Percentiles rank a stretch among this genome's conserved stretches.
phyloP scores from a whole-genome alignment of 2,797 vertebrate genomes.

The Lophotriccus pileatus region DNA sequence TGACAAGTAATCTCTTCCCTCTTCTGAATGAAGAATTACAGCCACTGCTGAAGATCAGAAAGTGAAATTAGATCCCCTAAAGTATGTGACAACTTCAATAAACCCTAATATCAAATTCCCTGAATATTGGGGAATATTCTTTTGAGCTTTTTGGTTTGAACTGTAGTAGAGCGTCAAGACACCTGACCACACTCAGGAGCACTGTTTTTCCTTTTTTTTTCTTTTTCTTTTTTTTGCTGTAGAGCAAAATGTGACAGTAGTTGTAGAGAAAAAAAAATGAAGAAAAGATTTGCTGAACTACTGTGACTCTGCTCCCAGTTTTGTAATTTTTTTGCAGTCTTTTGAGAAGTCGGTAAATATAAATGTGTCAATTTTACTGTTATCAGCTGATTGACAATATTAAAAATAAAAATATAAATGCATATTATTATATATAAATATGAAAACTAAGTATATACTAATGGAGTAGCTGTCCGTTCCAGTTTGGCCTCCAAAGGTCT shows the following conservation, averaged over 20 bases:
- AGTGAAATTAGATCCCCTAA: conserved; percentile 50
- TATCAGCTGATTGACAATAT: neutral
- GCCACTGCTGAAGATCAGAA: conserved; percentile 54
- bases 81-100: conserved; percentile 32
- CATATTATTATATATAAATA: neutral
- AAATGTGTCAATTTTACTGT: neutral
- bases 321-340: neutral
- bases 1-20: conserved; percentile 65
- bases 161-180: neutral
- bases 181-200: neutral
- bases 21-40: conserved; percentile 54
- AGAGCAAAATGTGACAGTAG: neutral
- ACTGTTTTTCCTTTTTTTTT: neutral
- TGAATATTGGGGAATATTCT: neutral
- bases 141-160: neutral
- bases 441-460: neutral
- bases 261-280: neutral
- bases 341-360: neutral
- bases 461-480: neutral
- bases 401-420: neutral
- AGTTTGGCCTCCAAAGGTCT: neutral
- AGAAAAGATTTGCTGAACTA: neutral
- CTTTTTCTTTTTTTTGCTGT: neutral
- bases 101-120: conserved; percentile 18
- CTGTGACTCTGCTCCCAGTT: neutral